Evolutionary conservation across 1,140 invertebrate genomes (phyloP).

Genomic region (Solen grandis): DNA sequence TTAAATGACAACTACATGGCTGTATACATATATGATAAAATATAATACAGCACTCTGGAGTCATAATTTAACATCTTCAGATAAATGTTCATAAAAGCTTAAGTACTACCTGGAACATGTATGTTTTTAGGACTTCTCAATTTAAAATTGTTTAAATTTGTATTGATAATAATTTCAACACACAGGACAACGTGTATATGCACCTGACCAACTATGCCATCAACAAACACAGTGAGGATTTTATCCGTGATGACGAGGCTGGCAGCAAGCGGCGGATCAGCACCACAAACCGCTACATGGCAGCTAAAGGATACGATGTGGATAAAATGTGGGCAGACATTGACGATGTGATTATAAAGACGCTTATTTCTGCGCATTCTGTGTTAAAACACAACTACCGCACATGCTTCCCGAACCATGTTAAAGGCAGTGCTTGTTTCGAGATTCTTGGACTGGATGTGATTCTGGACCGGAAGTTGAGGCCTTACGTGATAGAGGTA

Average conservation of each 20-base stretch:
- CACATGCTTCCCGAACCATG: constrained; percentile 92
- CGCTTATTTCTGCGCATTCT: constrained; percentile 91
- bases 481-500: constrained; percentile 92
- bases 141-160: no score
- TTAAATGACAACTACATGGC: no score
- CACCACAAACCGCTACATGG: constrained; percentile 89
- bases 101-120: no score
- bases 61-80: no score
- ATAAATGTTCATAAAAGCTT: no score
- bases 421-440: constrained; percentile 92
- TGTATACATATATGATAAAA: no score
- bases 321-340: constrained; percentile 89
- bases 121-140: no score
- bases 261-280: constrained; percentile 92
- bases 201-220: constrained; percentile 82
- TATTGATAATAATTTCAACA: no score
- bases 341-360: constrained; percentile 95
- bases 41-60: no score
- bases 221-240: constrained; percentile 86
- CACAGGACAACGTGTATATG: constrained; percentile 82
- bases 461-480: constrained; percentile 91
- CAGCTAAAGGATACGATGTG: constrained; percentile 87
- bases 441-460: constrained; percentile 95
- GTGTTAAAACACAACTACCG: constrained; percentile 93
- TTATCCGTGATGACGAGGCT: constrained; percentile 86